Conservation (phyloP, 2,113 vertebrate species). For the Microtus oregoni region DNA sequence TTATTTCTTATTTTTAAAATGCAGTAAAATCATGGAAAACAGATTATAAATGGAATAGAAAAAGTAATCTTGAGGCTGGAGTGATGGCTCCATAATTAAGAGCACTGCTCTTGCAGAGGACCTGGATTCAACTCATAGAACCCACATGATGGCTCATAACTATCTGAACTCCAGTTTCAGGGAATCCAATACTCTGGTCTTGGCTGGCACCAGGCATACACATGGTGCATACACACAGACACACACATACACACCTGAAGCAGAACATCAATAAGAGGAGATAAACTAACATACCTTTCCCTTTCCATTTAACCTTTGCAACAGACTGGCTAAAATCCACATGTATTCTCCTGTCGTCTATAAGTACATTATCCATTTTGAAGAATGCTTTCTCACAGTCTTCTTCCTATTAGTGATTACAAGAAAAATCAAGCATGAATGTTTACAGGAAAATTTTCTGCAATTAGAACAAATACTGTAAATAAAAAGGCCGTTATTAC, state of each 20-base stretch:
- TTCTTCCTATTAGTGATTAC: slow-evolving; percentile 89
- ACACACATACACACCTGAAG: not conserved
- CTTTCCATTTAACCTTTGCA: slow-evolving; percentile 98
- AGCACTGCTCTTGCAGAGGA: not conserved
- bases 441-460: slow-evolving; percentile 46
- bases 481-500: slow-evolving; percentile 3
- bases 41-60: not conserved
- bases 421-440: slow-evolving; percentile 65
- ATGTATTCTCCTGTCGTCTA: slow-evolving; percentile 97
- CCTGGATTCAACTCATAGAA: not conserved
- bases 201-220: not conserved
- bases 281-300: slow-evolving; percentile 90
- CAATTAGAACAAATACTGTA: slow-evolving; percentile 34
- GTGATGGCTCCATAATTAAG: not conserved
- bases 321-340: slow-evolving; percentile 99
- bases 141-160: not conserved
- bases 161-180: not conserved
- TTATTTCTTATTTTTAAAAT: not conserved
- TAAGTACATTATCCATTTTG: slow-evolving; percentile 99
- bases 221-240: not conserved
- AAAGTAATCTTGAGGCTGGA: not conserved
- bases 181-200: not conserved
- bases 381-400: slow-evolving; percentile 99
- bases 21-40: not conserved
- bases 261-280: slow-evolving; percentile 43